These are phyloP conservation scores for Prinia subflava DNA, from an alignment of 2,113 vertebrate species.

Conservation along the genomic window DNA sequence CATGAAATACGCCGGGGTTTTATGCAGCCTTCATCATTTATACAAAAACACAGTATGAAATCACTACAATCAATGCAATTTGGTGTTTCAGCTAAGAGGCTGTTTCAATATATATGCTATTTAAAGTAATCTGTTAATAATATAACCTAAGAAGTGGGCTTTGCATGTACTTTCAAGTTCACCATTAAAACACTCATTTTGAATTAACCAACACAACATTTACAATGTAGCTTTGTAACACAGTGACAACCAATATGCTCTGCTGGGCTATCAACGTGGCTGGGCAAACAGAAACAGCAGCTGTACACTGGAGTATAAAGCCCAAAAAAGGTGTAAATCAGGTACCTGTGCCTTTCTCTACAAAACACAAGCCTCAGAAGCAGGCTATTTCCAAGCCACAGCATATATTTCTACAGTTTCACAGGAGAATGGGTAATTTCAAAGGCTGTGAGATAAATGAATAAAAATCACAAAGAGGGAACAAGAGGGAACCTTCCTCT, in stretches of 20 bases:
- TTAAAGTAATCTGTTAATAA: conserved; percentile 28
- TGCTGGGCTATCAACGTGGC: not conserved
- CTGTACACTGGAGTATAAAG: not conserved
- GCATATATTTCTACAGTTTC: not conserved
- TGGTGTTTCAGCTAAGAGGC: not conserved
- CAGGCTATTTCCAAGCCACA: not conserved
- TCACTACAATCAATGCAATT: not conserved
- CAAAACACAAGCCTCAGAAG: not conserved
- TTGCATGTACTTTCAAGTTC: not conserved
- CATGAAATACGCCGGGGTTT: not conserved
- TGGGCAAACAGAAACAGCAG: not conserved
- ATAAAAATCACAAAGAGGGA: not conserved
- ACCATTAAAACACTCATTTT: not conserved
- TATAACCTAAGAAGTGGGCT: not conserved
- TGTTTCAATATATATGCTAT: not conserved
- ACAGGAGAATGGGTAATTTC: not conserved
- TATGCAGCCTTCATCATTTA: not conserved
- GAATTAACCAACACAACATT: not conserved
- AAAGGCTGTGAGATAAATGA: not conserved
- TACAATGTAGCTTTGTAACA: not conserved
- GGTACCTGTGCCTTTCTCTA: not conserved
- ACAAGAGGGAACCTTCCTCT: not conserved
- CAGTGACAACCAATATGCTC: not conserved
- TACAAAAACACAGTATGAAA: conserved; percentile 9
- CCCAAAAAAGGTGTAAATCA: not conserved